Conservation (phyloP, 1,140 invertebrate genomes). For the Cepaea nemoralis region DNA sequence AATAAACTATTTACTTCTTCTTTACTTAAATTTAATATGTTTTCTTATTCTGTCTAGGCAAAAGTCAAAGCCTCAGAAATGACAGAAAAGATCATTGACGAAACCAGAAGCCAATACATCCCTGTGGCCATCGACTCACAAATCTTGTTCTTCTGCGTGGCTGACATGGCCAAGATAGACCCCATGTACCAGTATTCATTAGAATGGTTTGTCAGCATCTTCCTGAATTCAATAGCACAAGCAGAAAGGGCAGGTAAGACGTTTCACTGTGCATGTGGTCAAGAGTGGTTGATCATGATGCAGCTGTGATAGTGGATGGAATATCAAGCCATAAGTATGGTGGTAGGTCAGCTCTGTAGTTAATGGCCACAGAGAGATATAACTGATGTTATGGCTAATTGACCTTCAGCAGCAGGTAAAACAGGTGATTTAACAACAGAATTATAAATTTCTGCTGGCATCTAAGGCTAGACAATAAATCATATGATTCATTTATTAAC, state of each 20-base stretch:
- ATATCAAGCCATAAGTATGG: no score
- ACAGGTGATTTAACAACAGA: no score
- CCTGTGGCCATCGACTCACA: constrained; percentile 72
- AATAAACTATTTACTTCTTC: neutral
- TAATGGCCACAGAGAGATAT: no score
- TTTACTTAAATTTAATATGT: neutral
- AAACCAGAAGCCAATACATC: constrained; percentile 71
- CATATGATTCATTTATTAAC: no score
- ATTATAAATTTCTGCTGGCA: no score
- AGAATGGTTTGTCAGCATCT: constrained; percentile 73
- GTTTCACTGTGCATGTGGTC: no score
- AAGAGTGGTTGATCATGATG: no score
- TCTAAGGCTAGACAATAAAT: no score
- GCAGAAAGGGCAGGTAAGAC: constrained; percentile 69
- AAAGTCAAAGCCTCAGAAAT: constrained; percentile 71
- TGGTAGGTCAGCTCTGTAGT: no score
- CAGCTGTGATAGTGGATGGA: no score
- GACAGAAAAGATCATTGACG: constrained; percentile 72
- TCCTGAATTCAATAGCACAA: constrained; percentile 68
- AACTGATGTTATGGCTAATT: no score
- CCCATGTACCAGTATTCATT: constrained; percentile 74
- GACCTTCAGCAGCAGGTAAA: no score
- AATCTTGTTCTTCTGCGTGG: constrained; percentile 73
- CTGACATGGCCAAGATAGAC: constrained; percentile 73
- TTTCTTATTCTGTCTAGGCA: constrained; percentile 60